A percentile compares a stretch with the other conserved stretches of the same genome.
phyloP scores from a whole-genome alignment of 2,888 invertebrate species.

The Aphelenchoides bicaudatus region DNA sequence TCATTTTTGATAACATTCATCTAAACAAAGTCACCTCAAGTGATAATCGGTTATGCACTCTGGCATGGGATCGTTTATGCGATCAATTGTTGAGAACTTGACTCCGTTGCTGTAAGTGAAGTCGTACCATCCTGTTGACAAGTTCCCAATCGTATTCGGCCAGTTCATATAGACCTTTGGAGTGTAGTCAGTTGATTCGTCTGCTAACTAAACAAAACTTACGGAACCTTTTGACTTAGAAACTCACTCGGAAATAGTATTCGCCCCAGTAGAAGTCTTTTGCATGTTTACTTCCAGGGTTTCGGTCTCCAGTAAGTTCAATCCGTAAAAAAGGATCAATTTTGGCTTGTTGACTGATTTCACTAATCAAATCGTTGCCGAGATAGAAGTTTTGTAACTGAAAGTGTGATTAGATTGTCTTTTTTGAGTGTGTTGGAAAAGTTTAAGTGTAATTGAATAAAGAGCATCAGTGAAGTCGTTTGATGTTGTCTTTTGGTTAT shows the following conservation, averaged over 20 bases:
- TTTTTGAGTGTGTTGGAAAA: too few relatives aligned
- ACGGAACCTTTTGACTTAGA: not conserved
- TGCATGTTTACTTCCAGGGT: slow-evolving; percentile 33
- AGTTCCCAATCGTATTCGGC: slow-evolving; percentile 33
- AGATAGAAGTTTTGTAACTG: slow-evolving; percentile 37
- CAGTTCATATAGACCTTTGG: not conserved
- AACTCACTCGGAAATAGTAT: slow-evolving; percentile 8
- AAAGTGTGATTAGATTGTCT: not conserved
- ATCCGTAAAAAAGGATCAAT: slow-evolving; percentile 34
- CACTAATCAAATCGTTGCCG: slow-evolving; percentile 45
- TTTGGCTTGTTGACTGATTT: slow-evolving; percentile 25
- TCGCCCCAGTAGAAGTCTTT: slow-evolving; percentile 17
- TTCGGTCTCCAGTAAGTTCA: slow-evolving; percentile 46
- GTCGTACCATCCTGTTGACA: slow-evolving; percentile 46
- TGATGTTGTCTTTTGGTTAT: too few relatives aligned
- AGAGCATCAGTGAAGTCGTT: too few relatives aligned
- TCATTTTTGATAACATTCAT: slow-evolving; percentile 27
- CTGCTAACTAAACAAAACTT: slow-evolving; percentile 20
- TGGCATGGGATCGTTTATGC: slow-evolving; percentile 42
- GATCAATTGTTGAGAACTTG: slow-evolving; percentile 48
- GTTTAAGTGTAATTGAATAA: too few relatives aligned
- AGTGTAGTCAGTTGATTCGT: slow-evolving; percentile 30
- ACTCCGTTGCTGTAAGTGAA: slow-evolving; percentile 41
- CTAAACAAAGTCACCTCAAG: not conserved
- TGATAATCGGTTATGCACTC: slow-evolving; percentile 33